Conservation (phyloP, 1,140 invertebrate genomes). For the Armadillidium nasatum region DNA sequence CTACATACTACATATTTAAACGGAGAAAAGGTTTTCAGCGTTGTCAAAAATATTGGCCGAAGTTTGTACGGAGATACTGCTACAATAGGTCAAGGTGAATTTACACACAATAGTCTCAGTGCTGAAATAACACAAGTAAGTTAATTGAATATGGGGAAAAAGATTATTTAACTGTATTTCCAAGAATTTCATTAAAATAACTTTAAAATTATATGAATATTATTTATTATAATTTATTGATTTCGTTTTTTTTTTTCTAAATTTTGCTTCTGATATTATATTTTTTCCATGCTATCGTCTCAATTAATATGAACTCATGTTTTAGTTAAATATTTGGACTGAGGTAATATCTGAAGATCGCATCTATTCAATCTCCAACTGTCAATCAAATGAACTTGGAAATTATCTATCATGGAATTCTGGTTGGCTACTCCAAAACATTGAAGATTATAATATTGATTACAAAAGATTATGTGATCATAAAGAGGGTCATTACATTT, state of each 20-base stretch:
- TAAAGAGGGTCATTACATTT: neutral
- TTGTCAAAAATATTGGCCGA: constrained; percentile 4
- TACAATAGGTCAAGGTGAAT: constrained; percentile 14
- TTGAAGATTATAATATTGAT: neutral
- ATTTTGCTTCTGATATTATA: too few relatives aligned
- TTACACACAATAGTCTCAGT: constrained; percentile 1
- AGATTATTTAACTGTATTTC: too few relatives aligned
- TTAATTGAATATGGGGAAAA: too few relatives aligned
- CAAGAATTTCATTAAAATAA: too few relatives aligned
- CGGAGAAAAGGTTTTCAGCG: neutral
- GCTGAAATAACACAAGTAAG: constrained; percentile 3
- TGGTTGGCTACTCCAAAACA: constrained; percentile 7
- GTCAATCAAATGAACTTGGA: neutral
- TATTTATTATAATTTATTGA: too few relatives aligned
- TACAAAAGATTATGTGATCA: neutral
- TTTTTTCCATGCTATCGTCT: too few relatives aligned
- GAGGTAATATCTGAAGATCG: too few relatives aligned
- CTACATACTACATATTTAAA: constrained; percentile 10
- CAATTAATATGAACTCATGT: too few relatives aligned
- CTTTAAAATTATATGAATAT: too few relatives aligned
- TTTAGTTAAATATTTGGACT: too few relatives aligned
- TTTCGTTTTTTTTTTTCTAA: too few relatives aligned
- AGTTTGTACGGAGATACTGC: neutral
- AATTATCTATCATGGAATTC: constrained; percentile 24
- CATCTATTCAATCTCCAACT: too few relatives aligned